Evolutionary conservation across 2,113 vertebrate species (phyloP).

Genomic region (Oophaga pumilio): DNA sequence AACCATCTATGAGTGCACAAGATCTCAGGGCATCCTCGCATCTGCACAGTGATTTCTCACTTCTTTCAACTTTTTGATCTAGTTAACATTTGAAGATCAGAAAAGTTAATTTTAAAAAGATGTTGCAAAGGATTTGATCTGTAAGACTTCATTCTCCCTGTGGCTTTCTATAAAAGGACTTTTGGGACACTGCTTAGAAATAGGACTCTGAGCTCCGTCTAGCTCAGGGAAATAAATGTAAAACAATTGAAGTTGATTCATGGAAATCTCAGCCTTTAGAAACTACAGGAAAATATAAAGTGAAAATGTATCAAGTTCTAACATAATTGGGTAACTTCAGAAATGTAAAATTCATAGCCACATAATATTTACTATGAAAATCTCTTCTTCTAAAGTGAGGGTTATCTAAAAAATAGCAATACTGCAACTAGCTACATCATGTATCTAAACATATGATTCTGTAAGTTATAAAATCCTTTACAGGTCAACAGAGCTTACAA

Average conservation of each 20-base stretch:
- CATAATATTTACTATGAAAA: neutral
- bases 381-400: neutral
- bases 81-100: constrained; percentile 29
- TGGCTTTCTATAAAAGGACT: constrained; percentile 11
- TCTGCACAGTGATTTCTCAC: constrained; percentile 4
- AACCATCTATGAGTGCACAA: neutral
- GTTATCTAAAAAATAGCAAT: neutral
- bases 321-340: neutral
- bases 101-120: constrained; percentile 27
- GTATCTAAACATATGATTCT: neutral
- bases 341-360: neutral
- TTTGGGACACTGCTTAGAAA: constrained; percentile 24
- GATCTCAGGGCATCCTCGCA: constrained; percentile 19
- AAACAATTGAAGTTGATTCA: constrained; percentile 22
- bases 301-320: constrained; percentile 8
- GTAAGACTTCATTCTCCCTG: neutral
- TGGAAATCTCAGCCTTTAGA: neutral
- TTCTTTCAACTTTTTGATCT: constrained; percentile 5
- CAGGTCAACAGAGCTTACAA: no score
- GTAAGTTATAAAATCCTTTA: no score
- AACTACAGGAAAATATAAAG: constrained; percentile 16
- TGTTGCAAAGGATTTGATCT: constrained; percentile 21
- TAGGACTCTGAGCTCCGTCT: neutral
- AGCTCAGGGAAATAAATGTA: constrained; percentile 29
- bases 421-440: neutral